Evolutionary conservation across 1,140 invertebrate species (phyloP), one percentile per base, ranked within the genome.

Genomic region (Platorchestia sp.): DNA sequence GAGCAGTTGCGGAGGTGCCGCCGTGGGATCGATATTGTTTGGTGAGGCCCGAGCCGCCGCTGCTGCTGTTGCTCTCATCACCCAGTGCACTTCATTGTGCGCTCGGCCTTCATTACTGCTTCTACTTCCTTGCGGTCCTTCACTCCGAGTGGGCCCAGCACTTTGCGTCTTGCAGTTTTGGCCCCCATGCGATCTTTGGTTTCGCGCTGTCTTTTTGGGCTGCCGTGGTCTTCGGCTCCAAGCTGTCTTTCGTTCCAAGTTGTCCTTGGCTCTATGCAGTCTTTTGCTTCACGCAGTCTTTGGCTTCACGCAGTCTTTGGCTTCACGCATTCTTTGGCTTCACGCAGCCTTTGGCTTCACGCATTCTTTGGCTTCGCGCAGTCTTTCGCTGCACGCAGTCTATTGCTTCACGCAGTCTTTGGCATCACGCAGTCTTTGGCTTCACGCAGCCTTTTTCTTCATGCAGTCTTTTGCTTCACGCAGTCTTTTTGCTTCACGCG

Each of bases 11-110:
- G 1, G 59, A 75, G 59, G 59, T 75, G 59, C 59, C 87, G 36
- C 6, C 41, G 45, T 44, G 44, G 44, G 91, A 93, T 93, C 91
- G 44, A 93, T 93, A 93, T 93, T 93, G 91, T 93, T 93, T 93
- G 45, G 91, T 45, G 45, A 47, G 44, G 44, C 91, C 86, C 43
- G 10, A 27, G 41, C 45, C 27, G 36, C 43, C 40, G 43, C 91
- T 45, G 91, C 91, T 40, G 91, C 91, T 93, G 36, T 41, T 91
- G 1, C 89, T 91, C 41, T 27, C 91, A 44, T 89, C 36, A 89
- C 87, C 87, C 41, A 7, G 43, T 89, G 1, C 36, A 89, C 87
- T 89, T 89, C 87, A 89, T 89, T 89, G n/a, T 41, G 36, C 7
- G n/a, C 87, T 75, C 59, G 27, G 7, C 27, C 27, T 44, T 89